phyloP scores from a whole-genome alignment of 2,888 invertebrate genomes.

The Eupithecia insigniata region DNA sequence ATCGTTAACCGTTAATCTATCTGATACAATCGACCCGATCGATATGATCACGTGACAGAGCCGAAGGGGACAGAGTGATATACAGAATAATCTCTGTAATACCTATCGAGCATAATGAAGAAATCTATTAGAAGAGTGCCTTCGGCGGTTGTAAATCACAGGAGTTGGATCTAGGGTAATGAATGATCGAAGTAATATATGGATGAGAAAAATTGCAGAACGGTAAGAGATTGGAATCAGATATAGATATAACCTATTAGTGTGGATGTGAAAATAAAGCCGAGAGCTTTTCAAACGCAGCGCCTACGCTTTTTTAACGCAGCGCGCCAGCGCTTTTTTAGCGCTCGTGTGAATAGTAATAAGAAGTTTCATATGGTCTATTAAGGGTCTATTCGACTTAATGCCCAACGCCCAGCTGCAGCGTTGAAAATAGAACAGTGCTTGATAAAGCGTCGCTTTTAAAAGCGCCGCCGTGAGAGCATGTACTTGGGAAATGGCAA shows the following conservation, averaged over 20 bases:
- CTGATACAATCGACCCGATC: slow-evolving; percentile 31
- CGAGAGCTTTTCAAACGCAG: no score
- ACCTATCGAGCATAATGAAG: slow-evolving; percentile 56
- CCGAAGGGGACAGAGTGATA: slow-evolving; percentile 52
- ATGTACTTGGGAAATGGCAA: no score
- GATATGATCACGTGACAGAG: slow-evolving; percentile 34
- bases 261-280: not conserved
- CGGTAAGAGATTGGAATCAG: slow-evolving; percentile 9
- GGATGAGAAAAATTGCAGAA: slow-evolving; percentile 33
- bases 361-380: no score
- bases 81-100: slow-evolving; percentile 45
- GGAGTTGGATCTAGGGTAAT: slow-evolving; percentile 35
- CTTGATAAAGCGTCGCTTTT: no score
- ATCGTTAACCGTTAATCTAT: slow-evolving; percentile 34
- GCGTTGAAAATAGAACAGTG: no score
- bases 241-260: not conserved
- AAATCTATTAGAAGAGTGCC: slow-evolving; percentile 56
- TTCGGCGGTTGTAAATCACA: slow-evolving; percentile 41
- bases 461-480: no score
- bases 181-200: slow-evolving; percentile 45
- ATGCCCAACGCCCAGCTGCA: no score
- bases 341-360: no score
- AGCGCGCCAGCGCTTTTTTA: no score
- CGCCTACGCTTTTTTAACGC: no score
- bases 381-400: no score